A percentile compares a stretch with the other conserved stretches of the same genome.
Conservation (phyloP, 2,888 invertebrate species). For the Zonitis immaculata region DNA sequence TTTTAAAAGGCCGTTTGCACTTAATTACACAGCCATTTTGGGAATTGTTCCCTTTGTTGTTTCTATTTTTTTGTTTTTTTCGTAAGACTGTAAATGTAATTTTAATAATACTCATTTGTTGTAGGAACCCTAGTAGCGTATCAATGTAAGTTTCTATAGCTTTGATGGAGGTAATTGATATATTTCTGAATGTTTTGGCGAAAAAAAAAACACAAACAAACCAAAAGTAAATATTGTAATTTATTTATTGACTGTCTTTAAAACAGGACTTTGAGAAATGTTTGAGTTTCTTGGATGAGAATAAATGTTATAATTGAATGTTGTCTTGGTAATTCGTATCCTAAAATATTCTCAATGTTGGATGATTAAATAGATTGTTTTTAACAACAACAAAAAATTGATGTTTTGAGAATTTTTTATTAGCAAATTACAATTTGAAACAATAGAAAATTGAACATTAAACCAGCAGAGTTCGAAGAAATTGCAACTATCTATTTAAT, state of each 20-base stretch:
- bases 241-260: conserved; percentile 18
- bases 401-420: neutral
- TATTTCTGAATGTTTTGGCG: conserved; percentile 13
- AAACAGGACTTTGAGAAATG: conserved; percentile 18
- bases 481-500: neutral
- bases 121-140: conserved; percentile 27
- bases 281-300: conserved; percentile 23
- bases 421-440: neutral
- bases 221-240: conserved; percentile 18
- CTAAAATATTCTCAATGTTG: no score
- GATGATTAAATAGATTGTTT: no score
- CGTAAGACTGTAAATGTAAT: conserved; percentile 35
- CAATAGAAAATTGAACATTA: neutral
- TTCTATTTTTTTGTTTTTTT: no score
- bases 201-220: neutral
- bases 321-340: neutral
- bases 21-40: conserved; percentile 24
- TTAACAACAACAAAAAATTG: no score
- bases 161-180: conserved; percentile 2
- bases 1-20: conserved; percentile 31
- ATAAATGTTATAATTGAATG: conserved; percentile 16
- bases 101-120: conserved; percentile 37
- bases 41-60: conserved; percentile 14
- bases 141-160: conserved; percentile 6
- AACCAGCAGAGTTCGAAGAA: neutral